Evolutionary conservation across 92 coral and sea anemone genomes (phyloP).

Genomic region (Phenganax stokvisi): DNA sequence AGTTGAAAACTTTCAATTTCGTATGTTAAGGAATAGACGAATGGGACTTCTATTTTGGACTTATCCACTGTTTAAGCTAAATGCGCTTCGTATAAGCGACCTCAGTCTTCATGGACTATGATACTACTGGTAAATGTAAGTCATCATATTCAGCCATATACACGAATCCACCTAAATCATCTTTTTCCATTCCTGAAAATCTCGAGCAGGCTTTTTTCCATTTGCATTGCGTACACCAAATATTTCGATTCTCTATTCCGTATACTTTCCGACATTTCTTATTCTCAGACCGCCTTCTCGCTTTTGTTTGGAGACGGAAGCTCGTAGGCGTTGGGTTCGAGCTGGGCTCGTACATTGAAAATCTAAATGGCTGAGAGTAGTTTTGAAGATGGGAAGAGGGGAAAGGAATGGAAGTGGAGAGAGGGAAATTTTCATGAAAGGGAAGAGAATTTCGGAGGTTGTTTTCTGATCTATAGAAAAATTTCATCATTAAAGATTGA

Average conservation of each 20-base stretch:
- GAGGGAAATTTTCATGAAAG: not conserved
- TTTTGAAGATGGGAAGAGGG: not conserved
- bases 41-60: too few relatives aligned
- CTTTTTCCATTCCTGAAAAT: constrained; percentile 50
- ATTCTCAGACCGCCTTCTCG: constrained; percentile 61
- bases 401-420: not conserved
- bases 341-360: not conserved
- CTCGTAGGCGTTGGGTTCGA: constrained; percentile 14
- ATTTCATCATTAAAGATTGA: not conserved
- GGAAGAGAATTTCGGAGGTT: not conserved
- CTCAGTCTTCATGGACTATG: not conserved
- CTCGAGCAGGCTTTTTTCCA: constrained; percentile 98
- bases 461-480: not conserved
- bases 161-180: constrained; percentile 1
- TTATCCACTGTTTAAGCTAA: too few relatives aligned
- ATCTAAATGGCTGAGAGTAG: not conserved
- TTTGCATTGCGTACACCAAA: constrained; percentile 96
- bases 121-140: not conserved
- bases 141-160: not conserved
- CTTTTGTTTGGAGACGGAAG: constrained; percentile 13
- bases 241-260: constrained; percentile 93
- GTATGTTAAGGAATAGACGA: too few relatives aligned
- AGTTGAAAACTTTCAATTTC: too few relatives aligned
- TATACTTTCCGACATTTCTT: constrained; percentile 94
- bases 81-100: not conserved